phyloP scores from a whole-genome alignment of 30 jellyfish, hydroid and myxozoan genomes.

The Pseudorhiza aurosa region DNA sequence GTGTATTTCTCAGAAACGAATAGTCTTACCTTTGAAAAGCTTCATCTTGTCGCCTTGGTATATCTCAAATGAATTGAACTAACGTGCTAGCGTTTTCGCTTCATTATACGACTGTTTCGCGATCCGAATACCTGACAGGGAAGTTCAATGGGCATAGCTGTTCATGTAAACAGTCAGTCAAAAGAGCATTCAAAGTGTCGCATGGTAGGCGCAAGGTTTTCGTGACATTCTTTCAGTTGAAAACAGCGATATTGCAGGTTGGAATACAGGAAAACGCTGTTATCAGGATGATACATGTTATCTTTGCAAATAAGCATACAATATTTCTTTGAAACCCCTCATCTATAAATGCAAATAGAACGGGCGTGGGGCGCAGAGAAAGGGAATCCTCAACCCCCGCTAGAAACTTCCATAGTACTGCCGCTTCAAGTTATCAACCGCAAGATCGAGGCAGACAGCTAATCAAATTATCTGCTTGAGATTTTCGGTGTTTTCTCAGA shows the following conservation, averaged over 20 bases:
- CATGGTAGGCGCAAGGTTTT: background rate
- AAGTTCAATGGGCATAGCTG: background rate
- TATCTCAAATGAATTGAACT: background rate
- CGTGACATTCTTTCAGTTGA: background rate
- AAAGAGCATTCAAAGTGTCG: slow-evolving; percentile 5
- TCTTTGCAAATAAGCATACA: background rate
- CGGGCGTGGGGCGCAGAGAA: too few relatives aligned
- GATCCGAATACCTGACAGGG: background rate
- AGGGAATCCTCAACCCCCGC: too few relatives aligned
- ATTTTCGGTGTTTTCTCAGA: too few relatives aligned
- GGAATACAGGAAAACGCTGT: slow-evolving; percentile 13
- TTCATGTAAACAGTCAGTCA: background rate
- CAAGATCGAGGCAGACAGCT: too few relatives aligned
- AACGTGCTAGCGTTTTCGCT: background rate
- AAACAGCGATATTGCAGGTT: slow-evolving; percentile 17
- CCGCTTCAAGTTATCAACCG: too few relatives aligned
- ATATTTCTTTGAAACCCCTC: too few relatives aligned
- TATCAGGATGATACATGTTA: background rate
- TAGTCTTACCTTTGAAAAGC: slow-evolving; percentile 18
- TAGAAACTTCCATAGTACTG: too few relatives aligned
- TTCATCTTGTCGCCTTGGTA: background rate
- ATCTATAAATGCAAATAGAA: too few relatives aligned
- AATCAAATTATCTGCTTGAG: too few relatives aligned
- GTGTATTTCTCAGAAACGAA: too few relatives aligned
- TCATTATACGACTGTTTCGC: background rate